Evolutionary conservation across 2,797 vertebrate genomes (phyloP).

Genomic region (Pyrrhura leucotis): DNA sequence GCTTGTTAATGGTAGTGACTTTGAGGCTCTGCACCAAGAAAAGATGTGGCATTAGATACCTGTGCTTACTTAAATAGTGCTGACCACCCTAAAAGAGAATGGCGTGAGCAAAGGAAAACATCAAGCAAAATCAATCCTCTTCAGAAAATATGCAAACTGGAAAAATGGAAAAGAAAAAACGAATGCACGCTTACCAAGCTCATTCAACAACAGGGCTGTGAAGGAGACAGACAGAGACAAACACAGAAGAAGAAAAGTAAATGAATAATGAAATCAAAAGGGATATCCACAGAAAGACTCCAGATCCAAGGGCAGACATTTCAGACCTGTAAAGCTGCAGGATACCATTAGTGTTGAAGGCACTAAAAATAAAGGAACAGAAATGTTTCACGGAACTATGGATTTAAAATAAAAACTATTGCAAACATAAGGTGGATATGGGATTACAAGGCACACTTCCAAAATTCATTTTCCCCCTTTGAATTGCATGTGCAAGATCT

Average conservation of each 20-base stretch:
- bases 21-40: not conserved
- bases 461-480: conserved; percentile 49
- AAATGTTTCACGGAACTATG: not conserved
- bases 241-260: conserved; percentile 84
- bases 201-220: conserved; percentile 88
- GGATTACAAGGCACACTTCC: not conserved
- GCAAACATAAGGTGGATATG: not conserved
- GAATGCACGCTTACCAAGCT: conserved; percentile 85
- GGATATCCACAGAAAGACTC: conserved; percentile 79
- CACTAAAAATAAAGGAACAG: conserved; percentile 31
- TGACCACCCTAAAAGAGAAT: conserved; percentile 19
- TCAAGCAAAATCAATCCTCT: conserved; percentile 17
- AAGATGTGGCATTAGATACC: not conserved
- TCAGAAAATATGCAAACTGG: conserved; percentile 18
- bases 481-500: conserved; percentile 36
- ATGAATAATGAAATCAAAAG: conserved; percentile 83
- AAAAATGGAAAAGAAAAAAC: conserved; percentile 74
- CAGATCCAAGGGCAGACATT: conserved; percentile 60
- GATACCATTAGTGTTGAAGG: conserved; percentile 32
- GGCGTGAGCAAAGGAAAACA: conserved; percentile 14
- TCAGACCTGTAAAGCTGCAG: conserved; percentile 68
- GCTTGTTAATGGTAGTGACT: not conserved
- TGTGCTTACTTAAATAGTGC: conserved; percentile 37
- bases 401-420: conserved; percentile 27
- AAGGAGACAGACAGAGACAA: conserved; percentile 83